A percentile compares a stretch with the other conserved stretches of the same genome.
Conservation (phyloP, 1,140 invertebrate genomes). For the Hylaeus volcanicus region DNA sequence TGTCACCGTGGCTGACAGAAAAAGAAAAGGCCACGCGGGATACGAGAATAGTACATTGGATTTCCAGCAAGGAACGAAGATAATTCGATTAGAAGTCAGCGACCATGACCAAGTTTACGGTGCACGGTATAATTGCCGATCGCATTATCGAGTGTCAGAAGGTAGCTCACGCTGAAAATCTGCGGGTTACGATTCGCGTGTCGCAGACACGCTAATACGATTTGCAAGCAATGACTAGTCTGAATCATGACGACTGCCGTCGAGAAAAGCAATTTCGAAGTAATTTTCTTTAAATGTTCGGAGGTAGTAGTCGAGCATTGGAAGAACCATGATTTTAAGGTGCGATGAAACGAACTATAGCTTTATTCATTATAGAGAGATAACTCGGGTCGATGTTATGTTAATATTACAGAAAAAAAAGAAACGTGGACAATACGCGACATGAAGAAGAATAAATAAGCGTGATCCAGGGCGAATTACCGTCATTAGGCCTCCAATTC, state of each 20-base stretch:
- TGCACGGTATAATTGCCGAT: conserved; percentile 33
- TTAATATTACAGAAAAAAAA: no score
- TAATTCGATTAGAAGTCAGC: conserved; percentile 37
- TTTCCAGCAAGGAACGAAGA: conserved; percentile 18
- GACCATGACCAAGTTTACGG: conserved; percentile 35
- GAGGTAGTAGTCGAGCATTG: no score
- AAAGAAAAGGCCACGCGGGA: neutral
- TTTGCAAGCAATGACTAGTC: neutral
- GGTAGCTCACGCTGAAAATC: neutral
- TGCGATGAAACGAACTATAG: no score
- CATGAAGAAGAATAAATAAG: neutral
- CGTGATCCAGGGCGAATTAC: no score
- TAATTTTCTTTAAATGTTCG: neutral
- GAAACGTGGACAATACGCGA: neutral
- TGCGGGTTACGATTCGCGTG: conserved; percentile 3
- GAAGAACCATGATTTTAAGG: no score
- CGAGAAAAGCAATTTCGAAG: neutral
- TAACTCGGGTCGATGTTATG: no score
- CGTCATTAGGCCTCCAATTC: no score
- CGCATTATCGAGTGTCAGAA: conserved; percentile 38
- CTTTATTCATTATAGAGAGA: no score
- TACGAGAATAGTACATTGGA: neutral
- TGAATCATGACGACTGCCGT: neutral
- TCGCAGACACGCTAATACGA: conserved; percentile 5
- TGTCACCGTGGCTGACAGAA: neutral